phyloP scores from a whole-genome alignment of 2,888 invertebrate species.

The Sphaerolaimus hirsutus region DNA sequence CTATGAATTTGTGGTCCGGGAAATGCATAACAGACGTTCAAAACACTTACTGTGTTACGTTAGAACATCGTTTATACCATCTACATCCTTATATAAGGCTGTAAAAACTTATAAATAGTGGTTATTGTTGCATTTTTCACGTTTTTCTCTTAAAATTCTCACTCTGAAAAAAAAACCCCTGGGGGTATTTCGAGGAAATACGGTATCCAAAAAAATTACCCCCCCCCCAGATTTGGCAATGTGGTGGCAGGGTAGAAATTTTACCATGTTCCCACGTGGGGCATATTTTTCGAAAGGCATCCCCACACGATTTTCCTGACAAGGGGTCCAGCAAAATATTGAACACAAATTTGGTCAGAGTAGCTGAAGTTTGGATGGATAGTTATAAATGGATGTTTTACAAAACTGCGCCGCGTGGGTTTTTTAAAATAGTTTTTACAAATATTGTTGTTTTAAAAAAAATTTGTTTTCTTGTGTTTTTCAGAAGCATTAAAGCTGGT shows the following conservation, averaged over 20 bases:
- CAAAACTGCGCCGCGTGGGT: conserved; percentile 21
- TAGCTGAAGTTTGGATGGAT: conserved; percentile 35
- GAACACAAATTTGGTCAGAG: conserved; percentile 31
- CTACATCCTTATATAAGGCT: too few relatives aligned
- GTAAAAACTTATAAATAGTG: too few relatives aligned
- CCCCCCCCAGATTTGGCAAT: conserved; percentile 23
- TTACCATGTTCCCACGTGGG: conserved; percentile 24
- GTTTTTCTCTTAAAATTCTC: too few relatives aligned
- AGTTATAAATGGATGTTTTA: conserved; percentile 29
- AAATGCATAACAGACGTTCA: too few relatives aligned
- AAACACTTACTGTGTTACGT: too few relatives aligned
- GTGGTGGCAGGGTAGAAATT: conserved; percentile 24
- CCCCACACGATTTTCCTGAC: conserved; percentile 34
- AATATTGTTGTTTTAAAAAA: too few relatives aligned
- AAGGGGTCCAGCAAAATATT: conserved; percentile 26
- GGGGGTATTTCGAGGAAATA: too few relatives aligned
- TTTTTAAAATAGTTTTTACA: conserved; percentile 5
- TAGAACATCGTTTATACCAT: too few relatives aligned
- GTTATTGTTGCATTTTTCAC: too few relatives aligned
- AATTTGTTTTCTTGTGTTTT: conserved; percentile 10
- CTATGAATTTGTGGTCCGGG: too few relatives aligned
- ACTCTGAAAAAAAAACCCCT: too few relatives aligned
- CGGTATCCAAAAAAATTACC: too few relatives aligned
- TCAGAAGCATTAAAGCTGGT: conserved; percentile 16
- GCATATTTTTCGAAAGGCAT: conserved; percentile 25